These are phyloP conservation scores for Nezara viridula DNA, from an alignment of 2,888 invertebrate species.

Conservation along the genomic window DNA sequence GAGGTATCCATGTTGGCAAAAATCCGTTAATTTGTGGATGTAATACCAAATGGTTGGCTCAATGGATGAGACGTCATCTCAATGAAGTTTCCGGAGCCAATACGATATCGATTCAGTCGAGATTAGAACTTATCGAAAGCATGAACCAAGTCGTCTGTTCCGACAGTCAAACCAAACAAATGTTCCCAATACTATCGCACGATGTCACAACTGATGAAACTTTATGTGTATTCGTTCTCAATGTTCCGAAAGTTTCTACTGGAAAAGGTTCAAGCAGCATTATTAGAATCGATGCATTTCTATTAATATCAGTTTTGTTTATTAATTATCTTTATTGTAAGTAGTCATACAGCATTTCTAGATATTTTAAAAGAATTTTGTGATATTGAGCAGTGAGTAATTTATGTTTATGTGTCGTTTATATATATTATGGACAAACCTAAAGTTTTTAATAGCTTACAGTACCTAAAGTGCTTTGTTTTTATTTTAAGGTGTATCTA, in stretches of 20 bases:
- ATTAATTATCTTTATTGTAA: neutral
- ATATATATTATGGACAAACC: neutral
- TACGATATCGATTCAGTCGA: neutral
- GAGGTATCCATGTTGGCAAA: constrained; percentile 62
- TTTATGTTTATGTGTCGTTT: neutral
- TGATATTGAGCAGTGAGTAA: neutral
- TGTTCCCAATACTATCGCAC: constrained; percentile 60
- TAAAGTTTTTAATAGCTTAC: neutral
- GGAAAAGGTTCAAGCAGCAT: neutral
- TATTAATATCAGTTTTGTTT: neutral
- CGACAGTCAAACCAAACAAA: constrained; percentile 55
- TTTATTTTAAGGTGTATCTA: neutral
- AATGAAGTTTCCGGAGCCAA: constrained; percentile 56
- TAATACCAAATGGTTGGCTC: constrained; percentile 61
- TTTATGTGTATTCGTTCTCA: constrained; percentile 44
- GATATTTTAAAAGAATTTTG: neutral
- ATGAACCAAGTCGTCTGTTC: constrained; percentile 58
- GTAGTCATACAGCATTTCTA: neutral
- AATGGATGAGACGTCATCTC: constrained; percentile 63
- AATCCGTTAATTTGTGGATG: constrained; percentile 62
- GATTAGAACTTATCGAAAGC: constrained; percentile 12
- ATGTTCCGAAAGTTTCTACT: constrained; percentile 41
- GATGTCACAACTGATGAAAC: constrained; percentile 61
- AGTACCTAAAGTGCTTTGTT: neutral
- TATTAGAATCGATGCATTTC: neutral